phyloP scores from a whole-genome alignment of 2,113 vertebrate genomes.

The Rhineura floridana region DNA sequence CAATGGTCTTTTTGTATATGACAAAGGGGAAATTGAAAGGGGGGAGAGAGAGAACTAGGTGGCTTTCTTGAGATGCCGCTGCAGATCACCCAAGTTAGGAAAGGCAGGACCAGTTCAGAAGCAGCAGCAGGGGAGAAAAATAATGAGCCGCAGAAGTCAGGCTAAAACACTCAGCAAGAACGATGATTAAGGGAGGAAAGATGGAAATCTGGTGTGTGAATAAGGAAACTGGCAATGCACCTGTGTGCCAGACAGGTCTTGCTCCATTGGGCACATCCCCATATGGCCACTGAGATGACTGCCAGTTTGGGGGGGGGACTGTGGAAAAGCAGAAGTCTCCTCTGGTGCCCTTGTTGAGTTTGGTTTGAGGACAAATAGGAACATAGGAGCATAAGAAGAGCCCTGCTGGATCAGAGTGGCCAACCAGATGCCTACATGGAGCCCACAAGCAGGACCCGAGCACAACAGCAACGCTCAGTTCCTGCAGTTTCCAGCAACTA shows the following conservation, averaged over 20 bases:
- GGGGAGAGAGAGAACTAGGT: conserved; percentile 37
- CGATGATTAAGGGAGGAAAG: conserved; percentile 52
- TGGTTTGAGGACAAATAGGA: conserved; percentile 17
- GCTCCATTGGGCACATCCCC: neutral
- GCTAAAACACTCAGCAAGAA: conserved; percentile 58
- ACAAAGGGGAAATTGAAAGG: conserved; percentile 26
- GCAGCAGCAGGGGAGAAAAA: conserved; percentile 68
- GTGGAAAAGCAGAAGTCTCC: neutral
- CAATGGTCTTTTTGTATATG: conserved; percentile 51
- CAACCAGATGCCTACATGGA: too few species aligned
- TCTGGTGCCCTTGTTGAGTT: neutral
- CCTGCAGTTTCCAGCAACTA: too few species aligned
- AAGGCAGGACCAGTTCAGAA: conserved; percentile 56
- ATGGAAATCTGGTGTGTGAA: conserved; percentile 58
- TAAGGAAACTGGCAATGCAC: conserved; percentile 37
- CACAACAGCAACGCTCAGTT: too few species aligned
- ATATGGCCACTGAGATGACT: neutral
- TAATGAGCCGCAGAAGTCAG: conserved; percentile 50
- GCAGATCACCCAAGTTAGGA: conserved; percentile 57
- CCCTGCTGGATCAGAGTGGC: too few species aligned
- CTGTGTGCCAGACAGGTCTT: neutral
- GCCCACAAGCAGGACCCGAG: too few species aligned
- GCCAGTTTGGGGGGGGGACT: neutral
- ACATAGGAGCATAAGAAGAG: too few species aligned
- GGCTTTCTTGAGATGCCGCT: conserved; percentile 44